Evolutionary conservation across 2,797 vertebrate genomes (phyloP).

Genomic region (Lagodon rhomboides): DNA sequence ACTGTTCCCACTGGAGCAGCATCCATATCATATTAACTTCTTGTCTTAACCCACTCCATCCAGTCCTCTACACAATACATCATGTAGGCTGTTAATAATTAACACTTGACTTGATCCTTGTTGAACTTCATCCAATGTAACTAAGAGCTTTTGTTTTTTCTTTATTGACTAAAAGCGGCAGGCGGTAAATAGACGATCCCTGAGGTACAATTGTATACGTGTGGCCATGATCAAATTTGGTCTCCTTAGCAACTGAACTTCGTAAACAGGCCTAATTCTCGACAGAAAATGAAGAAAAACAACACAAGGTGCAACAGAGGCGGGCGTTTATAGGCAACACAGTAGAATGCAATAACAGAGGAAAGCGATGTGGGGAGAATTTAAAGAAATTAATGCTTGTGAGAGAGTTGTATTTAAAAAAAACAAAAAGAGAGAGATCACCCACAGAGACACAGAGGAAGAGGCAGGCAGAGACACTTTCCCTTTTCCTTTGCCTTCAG

Average conservation of each 20-base stretch:
- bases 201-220: conserved; percentile 49
- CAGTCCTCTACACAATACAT: conserved; percentile 1
- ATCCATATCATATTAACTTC: conserved; percentile 31
- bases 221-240: conserved; percentile 64
- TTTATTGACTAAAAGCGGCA: conserved; percentile 46
- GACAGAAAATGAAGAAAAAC: neutral
- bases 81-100: conserved; percentile 24
- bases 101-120: conserved; percentile 14
- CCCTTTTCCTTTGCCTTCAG: conserved; percentile 44
- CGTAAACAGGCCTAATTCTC: conserved; percentile 5
- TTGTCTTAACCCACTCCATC: conserved; percentile 20
- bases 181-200: conserved; percentile 58
- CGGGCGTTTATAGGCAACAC: neutral
- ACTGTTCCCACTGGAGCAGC: conserved; percentile 20
- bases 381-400: conserved; percentile 18
- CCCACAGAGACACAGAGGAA: neutral
- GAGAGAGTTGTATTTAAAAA: neutral
- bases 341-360: neutral
- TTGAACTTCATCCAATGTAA: conserved; percentile 22
- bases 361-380: neutral
- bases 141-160: conserved; percentile 32
- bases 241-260: conserved; percentile 74
- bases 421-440: neutral
- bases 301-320: conserved; percentile 2
- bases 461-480: conserved; percentile 15